phyloP scores from a whole-genome alignment of 2,113 vertebrate genomes.

The Lethenteron camtschaticum region DNA sequence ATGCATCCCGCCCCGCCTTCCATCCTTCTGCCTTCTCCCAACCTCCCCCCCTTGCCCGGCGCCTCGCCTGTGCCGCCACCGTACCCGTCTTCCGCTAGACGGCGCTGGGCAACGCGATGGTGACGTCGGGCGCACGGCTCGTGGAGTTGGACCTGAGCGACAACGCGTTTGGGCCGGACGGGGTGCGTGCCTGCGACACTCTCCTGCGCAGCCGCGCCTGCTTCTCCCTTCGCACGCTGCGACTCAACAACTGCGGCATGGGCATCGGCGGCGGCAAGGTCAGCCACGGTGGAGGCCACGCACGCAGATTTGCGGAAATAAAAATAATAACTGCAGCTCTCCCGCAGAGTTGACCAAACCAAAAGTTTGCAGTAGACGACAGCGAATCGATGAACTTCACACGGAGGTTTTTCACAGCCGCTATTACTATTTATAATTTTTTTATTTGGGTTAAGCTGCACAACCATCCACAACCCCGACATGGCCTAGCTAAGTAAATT shows the following conservation, averaged over 20 bases:
- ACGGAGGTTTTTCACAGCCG: too few relatives aligned
- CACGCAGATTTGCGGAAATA: too few relatives aligned
- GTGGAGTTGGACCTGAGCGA: constrained; percentile 78
- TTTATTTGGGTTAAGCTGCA: too few relatives aligned
- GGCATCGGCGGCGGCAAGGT: constrained; percentile 90
- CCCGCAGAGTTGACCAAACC: too few relatives aligned
- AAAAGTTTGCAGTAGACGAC: too few relatives aligned
- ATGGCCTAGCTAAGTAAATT: too few relatives aligned
- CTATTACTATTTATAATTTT: too few relatives aligned
- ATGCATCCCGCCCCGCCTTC: not conserved
- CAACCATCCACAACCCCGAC: too few relatives aligned
- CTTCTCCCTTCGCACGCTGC: constrained; percentile 55
- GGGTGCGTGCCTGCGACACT: constrained; percentile 62
- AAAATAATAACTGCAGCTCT: too few relatives aligned
- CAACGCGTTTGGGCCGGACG: constrained; percentile 92
- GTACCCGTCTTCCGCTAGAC: constrained; percentile 23
- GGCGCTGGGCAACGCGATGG: constrained; percentile 59
- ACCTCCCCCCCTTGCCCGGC: not conserved
- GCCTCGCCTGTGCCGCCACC: not conserved
- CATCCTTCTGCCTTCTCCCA: not conserved
- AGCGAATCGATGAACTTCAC: too few relatives aligned
- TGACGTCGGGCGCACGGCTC: constrained; percentile 50
- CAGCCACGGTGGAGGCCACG: constrained; percentile 1
- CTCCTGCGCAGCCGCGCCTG: constrained; percentile 59
- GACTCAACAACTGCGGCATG: constrained; percentile 95